These are phyloP conservation scores for Amblyopsis hoosieri DNA, from an alignment of 2,797 vertebrate genomes.

Conservation along the genomic window DNA sequence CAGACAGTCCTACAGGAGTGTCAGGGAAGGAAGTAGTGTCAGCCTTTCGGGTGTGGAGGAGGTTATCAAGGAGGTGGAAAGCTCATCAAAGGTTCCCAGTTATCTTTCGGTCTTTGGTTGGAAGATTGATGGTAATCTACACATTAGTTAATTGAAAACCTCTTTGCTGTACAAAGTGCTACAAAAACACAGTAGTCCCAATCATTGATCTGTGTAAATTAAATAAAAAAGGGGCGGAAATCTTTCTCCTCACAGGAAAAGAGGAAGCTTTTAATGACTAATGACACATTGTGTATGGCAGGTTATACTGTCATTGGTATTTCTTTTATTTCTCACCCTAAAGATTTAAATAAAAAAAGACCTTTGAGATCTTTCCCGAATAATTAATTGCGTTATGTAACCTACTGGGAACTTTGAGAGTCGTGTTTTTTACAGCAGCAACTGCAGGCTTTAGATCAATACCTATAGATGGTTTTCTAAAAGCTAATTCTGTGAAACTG, in stretches of 20 bases:
- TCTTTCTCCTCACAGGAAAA: constrained; percentile 62
- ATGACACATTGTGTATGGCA: constrained; percentile 57
- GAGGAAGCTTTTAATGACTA: constrained; percentile 59
- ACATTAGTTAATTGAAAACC: constrained; percentile 87
- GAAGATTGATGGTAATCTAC: constrained; percentile 83
- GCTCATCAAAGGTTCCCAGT: constrained; percentile 66
- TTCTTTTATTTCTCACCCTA: constrained; percentile 15
- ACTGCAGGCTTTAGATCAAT: constrained; percentile 9
- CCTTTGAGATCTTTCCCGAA: constrained; percentile 1
- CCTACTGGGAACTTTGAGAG: constrained; percentile 6
- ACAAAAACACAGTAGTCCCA: constrained; percentile 75
- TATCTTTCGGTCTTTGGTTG: constrained; percentile 53
- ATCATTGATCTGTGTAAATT: constrained; percentile 79
- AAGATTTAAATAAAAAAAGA: constrained; percentile 12
- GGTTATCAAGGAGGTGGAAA: constrained; percentile 44
- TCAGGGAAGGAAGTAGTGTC: constrained; percentile 34
- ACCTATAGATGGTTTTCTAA: neutral
- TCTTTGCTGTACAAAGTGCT: constrained; percentile 74
- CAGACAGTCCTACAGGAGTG: constrained; percentile 12
- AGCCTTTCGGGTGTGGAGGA: constrained; percentile 43
- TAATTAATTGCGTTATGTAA: constrained; percentile 2
- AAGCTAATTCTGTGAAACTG: constrained; percentile 22
- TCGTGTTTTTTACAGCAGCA: neutral
- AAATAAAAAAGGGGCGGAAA: constrained; percentile 79
- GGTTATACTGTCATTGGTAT: constrained; percentile 37